These are phyloP conservation scores for Caenorhabditis sp. DNA, from an alignment of 2,888 invertebrate species.

Conservation along the genomic window DNA sequence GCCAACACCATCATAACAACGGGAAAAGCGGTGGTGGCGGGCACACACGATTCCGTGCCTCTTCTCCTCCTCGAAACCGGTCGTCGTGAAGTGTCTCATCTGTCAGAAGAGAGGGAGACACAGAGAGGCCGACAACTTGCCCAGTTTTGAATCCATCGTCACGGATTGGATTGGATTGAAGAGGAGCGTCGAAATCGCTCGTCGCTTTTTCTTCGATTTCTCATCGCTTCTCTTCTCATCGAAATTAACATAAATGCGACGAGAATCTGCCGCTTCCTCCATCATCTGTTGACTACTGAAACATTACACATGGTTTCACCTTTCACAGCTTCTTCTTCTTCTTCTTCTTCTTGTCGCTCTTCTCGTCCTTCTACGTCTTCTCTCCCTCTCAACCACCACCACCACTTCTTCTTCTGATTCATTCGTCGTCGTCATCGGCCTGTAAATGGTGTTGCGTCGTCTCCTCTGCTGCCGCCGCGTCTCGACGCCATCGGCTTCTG, in stretches of 20 bases:
- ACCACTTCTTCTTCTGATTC: conserved; percentile 43
- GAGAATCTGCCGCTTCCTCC: conserved; percentile 21
- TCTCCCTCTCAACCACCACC: not conserved
- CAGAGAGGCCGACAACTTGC: conserved; percentile 39
- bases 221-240: too few relatives aligned
- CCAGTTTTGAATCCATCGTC: conserved; percentile 42
- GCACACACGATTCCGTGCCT: too few relatives aligned
- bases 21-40: conserved; percentile 34
- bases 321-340: conserved; percentile 37
- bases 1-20: conserved; percentile 40
- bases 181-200: conserved; percentile 13
- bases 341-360: conserved; percentile 20
- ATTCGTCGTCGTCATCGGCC: conserved; percentile 34
- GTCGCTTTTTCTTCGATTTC: too few relatives aligned
- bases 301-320: conserved; percentile 56
- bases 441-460: conserved; percentile 39
- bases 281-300: conserved; percentile 31
- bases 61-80: conserved; percentile 48
- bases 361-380: conserved; percentile 16
- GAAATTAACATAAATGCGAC: conserved; percentile 49
- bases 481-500: conserved; percentile 29
- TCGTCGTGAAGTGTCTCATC: conserved; percentile 42
- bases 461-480: conserved; percentile 10
- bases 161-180: conserved; percentile 33
- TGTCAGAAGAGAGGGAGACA: conserved; percentile 28